These are phyloP conservation scores for Mythimna impura DNA, from an alignment of 2,888 invertebrate species.

Conservation along the genomic window DNA sequence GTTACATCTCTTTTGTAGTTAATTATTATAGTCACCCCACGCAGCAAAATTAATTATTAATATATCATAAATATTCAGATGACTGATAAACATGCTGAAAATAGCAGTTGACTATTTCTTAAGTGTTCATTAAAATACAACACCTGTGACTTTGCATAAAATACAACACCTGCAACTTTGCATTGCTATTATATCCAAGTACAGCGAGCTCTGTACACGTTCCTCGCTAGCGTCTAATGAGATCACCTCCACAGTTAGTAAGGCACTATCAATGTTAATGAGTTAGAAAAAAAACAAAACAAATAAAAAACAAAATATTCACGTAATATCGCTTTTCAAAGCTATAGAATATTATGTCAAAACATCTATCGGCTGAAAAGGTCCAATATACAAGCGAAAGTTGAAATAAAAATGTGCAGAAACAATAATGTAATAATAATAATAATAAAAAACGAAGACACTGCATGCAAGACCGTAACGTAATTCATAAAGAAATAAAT, in stretches of 20 bases:
- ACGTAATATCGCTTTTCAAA: slow-evolving; percentile 42
- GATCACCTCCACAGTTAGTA: slow-evolving; percentile 67
- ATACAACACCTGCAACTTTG: slow-evolving; percentile 52
- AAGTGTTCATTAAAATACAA: slow-evolving; percentile 40
- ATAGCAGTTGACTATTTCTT: slow-evolving; percentile 11
- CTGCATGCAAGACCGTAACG: slow-evolving; percentile 70
- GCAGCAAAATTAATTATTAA: not conserved
- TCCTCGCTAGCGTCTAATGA: slow-evolving; percentile 40
- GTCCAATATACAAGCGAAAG: slow-evolving; percentile 85
- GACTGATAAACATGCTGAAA: slow-evolving; percentile 34
- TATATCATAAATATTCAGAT: slow-evolving; percentile 15
- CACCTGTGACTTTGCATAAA: slow-evolving; percentile 38
- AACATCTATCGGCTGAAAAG: slow-evolving; percentile 69
- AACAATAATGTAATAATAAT: slow-evolving; percentile 49
- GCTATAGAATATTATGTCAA: slow-evolving; percentile 43
- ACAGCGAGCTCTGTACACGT: slow-evolving; percentile 14
- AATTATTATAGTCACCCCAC: not conserved
- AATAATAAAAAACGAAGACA: slow-evolving; percentile 61
- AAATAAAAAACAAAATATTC: slow-evolving; percentile 38
- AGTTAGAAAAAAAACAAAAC: slow-evolving; percentile 55
- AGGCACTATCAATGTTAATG: slow-evolving; percentile 58
- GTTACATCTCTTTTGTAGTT: not conserved
- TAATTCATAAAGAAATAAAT: slow-evolving; percentile 39
- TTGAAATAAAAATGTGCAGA: slow-evolving; percentile 71
- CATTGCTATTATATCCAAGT: slow-evolving; percentile 16